Evolutionary conservation across 2,113 vertebrate genomes (phyloP), one percentile per base, ranked within the genome.

Genomic region (Macquaria ambigua): DNA sequence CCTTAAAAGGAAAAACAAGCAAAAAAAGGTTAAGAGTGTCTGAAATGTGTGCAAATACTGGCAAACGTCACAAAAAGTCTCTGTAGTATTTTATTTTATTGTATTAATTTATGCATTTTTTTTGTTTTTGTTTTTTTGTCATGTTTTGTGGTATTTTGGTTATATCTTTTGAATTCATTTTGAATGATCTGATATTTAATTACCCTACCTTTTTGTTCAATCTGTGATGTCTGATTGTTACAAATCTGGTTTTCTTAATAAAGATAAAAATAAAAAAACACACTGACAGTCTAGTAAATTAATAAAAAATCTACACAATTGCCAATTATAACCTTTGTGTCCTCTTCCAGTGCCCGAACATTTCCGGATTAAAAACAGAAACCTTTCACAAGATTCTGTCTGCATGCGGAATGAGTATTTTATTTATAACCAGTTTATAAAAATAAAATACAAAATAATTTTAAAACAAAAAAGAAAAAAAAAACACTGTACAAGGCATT

Each of bases 391-490:
- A 31, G 9, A 53, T 76, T 90, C 6, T 95, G 92, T 96, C 96
- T 96, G 97, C 98, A 99, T 98, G 98, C 97, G 96, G 95, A 97
- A 98, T 98, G 96, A 97, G 95, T 97, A 97, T 97, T 98, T 99
- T 98, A 98, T 99, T 99, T 96, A 96, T 96, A 97, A 98, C 97
- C 97, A 96, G 96, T 97, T 98, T 99, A 99, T 98, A 99, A 99
- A 99, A 99, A 99, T 99, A 99, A 99, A 98, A 99, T 99, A 99
- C 96, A 99, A 99, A 99, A 99, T 97, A 98, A 98, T 98, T 98
- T 97, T 90, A 97, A 98, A 97, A 96, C 96, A 96, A 97, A 97
- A 96, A 83, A 46, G 21, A 96, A 96, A 97, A 95, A 96, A n/a
- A 96, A 96, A 97, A 96, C 97, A 98, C 97, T 99, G 97, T 99